Conservation (phyloP, 2,113 vertebrate genomes). For the Amphiprion ocellaris region DNA sequence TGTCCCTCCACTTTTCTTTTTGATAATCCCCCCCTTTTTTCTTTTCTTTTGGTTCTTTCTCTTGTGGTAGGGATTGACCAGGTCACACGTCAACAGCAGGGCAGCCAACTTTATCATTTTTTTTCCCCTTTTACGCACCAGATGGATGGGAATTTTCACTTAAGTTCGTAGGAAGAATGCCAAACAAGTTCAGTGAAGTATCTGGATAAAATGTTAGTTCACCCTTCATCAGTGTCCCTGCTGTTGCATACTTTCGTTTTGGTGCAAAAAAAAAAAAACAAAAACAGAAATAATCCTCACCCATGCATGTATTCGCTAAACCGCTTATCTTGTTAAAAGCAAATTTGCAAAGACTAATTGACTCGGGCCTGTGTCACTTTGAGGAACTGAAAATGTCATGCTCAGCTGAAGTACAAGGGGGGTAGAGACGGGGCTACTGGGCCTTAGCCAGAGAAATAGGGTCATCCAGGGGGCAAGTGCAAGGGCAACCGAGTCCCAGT, state of each 20-base stretch:
- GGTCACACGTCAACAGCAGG: slow-evolving; percentile 62
- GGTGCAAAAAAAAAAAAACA: slow-evolving; percentile 1
- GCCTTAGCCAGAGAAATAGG: slow-evolving; percentile 46
- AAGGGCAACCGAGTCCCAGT: slow-evolving; percentile 44
- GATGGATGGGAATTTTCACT: slow-evolving; percentile 30
- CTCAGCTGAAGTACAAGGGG: slow-evolving; percentile 20
- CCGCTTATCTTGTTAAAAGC: slow-evolving; percentile 60
- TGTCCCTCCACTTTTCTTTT: slow-evolving; percentile 29
- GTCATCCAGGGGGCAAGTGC: slow-evolving; percentile 68
- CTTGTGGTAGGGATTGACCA: slow-evolving; percentile 53
- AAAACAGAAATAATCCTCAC: slow-evolving; percentile 7
- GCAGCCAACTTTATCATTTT: slow-evolving; percentile 33
- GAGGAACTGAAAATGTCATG: slow-evolving; percentile 50
- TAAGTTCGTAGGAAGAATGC: background rate
- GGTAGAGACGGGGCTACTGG: slow-evolving; percentile 8
- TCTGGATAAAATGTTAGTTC: background rate
- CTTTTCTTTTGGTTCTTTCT: slow-evolving; percentile 23
- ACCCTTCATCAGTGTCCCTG: background rate
- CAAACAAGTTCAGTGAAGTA: background rate
- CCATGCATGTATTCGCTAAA: slow-evolving; percentile 32
- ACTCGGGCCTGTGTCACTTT: slow-evolving; percentile 18
- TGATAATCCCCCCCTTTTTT: slow-evolving; percentile 34
- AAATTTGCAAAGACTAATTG: slow-evolving; percentile 44
- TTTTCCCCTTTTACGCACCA: slow-evolving; percentile 14
- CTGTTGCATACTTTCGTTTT: background rate